A percentile compares a stretch with the other conserved stretches of the same genome.
Evolutionary conservation across 2,113 vertebrate species (phyloP).

Genomic region (Nansenia antarctica): DNA sequence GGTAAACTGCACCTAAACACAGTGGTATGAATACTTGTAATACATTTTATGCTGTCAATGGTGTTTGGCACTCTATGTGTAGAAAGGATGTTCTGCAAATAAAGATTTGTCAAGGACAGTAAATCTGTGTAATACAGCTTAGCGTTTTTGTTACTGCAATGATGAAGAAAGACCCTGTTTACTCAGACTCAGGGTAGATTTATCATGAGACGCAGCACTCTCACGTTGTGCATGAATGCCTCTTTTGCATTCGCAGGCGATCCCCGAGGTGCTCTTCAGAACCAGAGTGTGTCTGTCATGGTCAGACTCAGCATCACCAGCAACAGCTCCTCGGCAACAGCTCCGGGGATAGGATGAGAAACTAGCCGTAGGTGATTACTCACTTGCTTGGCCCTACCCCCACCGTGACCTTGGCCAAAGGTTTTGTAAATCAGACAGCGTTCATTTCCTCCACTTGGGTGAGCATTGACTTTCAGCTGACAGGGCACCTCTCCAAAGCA

Average conservation of each 20-base stretch:
- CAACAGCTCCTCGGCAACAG: constrained; percentile 6
- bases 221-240: background rate
- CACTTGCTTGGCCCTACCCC: constrained; percentile 3
- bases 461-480: constrained; percentile 46
- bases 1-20: constrained; percentile 38
- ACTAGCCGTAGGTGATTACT: constrained; percentile 32
- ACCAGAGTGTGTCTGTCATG: constrained; percentile 16
- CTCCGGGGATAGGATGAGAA: constrained; percentile 17
- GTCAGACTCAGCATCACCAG: constrained; percentile 26
- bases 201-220: background rate
- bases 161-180: background rate
- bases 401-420: constrained; percentile 49
- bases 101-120: too few relatives aligned
- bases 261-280: constrained; percentile 38
- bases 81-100: too few relatives aligned
- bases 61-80: background rate
- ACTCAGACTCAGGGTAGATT: background rate
- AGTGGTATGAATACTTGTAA: constrained; percentile 7
- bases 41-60: background rate
- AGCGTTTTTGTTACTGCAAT: background rate
- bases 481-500: constrained; percentile 38
- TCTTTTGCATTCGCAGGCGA: background rate
- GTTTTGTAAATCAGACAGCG: constrained; percentile 44
- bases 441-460: constrained; percentile 35
- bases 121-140: too few relatives aligned